Evolutionary conservation across 2,113 vertebrate genomes (phyloP).

Genomic region (Hydrochoerus hydrochaeris): DNA sequence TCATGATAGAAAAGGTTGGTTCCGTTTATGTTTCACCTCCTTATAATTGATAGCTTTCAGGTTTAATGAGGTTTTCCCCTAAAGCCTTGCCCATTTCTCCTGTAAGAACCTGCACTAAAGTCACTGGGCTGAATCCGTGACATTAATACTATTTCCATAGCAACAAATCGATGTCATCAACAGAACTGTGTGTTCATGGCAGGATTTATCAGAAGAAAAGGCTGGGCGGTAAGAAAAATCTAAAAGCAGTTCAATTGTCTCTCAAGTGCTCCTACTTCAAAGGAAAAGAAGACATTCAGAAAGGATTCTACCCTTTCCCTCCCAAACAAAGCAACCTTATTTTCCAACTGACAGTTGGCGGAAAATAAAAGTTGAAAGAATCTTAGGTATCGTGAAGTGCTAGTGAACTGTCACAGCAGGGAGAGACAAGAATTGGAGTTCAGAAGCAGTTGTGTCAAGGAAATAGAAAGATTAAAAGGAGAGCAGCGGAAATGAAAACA

Average conservation of each 20-base stretch:
- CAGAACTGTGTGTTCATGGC: slow-evolving; percentile 79
- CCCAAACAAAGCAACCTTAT: slow-evolving; percentile 79
- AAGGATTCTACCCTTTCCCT: slow-evolving; percentile 70
- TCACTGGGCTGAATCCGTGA: slow-evolving; percentile 83
- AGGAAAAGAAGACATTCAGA: slow-evolving; percentile 71
- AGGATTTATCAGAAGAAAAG: slow-evolving; percentile 85
- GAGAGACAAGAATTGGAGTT: slow-evolving; percentile 59
- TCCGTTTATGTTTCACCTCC: slow-evolving; percentile 71
- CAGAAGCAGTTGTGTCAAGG: slow-evolving; percentile 72
- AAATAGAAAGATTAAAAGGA: slow-evolving; percentile 73
- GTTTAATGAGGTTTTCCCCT: slow-evolving; percentile 79
- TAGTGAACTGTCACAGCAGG: slow-evolving; percentile 77
- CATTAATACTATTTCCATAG: slow-evolving; percentile 84
- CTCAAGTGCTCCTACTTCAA: slow-evolving; percentile 79
- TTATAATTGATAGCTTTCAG: slow-evolving; percentile 74
- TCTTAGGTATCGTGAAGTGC: slow-evolving; percentile 54
- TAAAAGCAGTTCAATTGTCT: slow-evolving; percentile 83
- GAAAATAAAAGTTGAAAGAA: slow-evolving; percentile 67
- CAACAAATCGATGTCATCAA: slow-evolving; percentile 86
- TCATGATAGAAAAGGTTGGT: slow-evolving; percentile 45
- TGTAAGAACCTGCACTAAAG: slow-evolving; percentile 82
- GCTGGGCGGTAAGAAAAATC: slow-evolving; percentile 79
- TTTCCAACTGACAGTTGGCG: slow-evolving; percentile 63
- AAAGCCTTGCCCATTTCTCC: slow-evolving; percentile 77
- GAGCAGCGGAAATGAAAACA: slow-evolving; percentile 48